Conservation (phyloP, 2,888 invertebrate species). For the Hyppa rectilinea region DNA sequence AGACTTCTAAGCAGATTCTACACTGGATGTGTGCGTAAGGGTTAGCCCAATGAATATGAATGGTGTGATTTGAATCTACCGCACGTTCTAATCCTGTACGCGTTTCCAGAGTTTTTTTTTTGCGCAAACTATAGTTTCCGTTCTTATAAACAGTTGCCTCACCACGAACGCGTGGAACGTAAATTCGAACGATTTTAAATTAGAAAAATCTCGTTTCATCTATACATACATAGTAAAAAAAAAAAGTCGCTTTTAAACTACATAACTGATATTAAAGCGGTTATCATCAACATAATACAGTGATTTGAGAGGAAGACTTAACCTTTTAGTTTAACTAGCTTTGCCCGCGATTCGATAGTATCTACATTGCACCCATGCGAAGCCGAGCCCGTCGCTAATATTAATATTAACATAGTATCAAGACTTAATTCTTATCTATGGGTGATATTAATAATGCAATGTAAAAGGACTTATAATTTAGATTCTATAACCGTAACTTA, state of each 20-base stretch:
- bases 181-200: not conserved
- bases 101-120: not conserved
- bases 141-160: not conserved
- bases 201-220: too few species aligned
- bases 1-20: slow-evolving; percentile 4
- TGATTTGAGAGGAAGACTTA: too few species aligned
- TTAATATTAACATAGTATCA: too few species aligned
- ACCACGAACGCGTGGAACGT: not conserved
- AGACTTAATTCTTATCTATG: not conserved
- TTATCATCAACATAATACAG: too few species aligned
- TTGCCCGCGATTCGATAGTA: too few species aligned
- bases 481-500: not conserved
- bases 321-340: too few species aligned
- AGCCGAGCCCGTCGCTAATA: too few species aligned
- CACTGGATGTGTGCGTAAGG: slow-evolving; percentile 7
- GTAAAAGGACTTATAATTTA: not conserved
- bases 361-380: too few species aligned
- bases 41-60: slow-evolving; percentile 30
- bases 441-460: not conserved
- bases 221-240: too few species aligned
- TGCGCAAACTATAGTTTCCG: not conserved
- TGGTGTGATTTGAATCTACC: slow-evolving; percentile 5
- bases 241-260: too few species aligned
- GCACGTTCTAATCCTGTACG: slow-evolving; percentile 8
- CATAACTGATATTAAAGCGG: too few species aligned